phyloP scores from a whole-genome alignment of 1,140 invertebrate genomes.

The Drosophila sproati region DNA sequence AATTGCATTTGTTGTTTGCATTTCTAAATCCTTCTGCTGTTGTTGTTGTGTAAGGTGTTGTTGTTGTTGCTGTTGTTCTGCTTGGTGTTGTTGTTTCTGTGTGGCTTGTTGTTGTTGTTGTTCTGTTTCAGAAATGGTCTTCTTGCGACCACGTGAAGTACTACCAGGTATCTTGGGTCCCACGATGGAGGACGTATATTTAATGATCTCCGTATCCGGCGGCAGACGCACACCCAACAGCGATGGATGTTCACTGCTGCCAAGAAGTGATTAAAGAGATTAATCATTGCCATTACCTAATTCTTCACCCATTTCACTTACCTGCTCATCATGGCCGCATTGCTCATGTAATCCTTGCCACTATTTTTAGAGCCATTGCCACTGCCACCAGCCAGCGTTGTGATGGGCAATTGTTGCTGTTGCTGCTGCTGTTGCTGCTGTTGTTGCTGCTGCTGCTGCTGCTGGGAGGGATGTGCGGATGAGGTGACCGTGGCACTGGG shows the following conservation, averaged over 20 bases:
- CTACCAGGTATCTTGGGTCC: conserved; percentile 92
- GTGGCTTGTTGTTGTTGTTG: conserved; percentile 57
- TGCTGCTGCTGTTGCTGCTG: conserved; percentile 44
- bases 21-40: conserved; percentile 75
- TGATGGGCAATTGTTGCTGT: conserved; percentile 44
- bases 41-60: conserved; percentile 73
- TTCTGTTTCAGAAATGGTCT: conserved; percentile 93
- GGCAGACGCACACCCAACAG: conserved; percentile 92
- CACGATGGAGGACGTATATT: conserved; percentile 93
- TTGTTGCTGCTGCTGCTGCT: conserved; percentile 50
- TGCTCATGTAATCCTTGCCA: conserved; percentile 80
- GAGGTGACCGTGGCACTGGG: conserved; percentile 63
- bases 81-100: conserved; percentile 84
- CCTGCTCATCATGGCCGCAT: conserved; percentile 85
- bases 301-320: conserved; percentile 51
- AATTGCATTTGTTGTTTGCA: conserved; percentile 79
- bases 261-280: not conserved
- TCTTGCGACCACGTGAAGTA: conserved; percentile 92
- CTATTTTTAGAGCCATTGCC: conserved; percentile 39
- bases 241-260: conserved; percentile 90
- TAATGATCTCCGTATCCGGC: conserved; percentile 95
- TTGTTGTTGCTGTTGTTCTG: conserved; percentile 85
- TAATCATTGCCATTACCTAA: not conserved
- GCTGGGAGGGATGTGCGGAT: conserved; percentile 50
- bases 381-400: conserved; percentile 36